phyloP scores from a whole-genome alignment of 2,888 invertebrate genomes.

The Plagodis dolabraria region DNA sequence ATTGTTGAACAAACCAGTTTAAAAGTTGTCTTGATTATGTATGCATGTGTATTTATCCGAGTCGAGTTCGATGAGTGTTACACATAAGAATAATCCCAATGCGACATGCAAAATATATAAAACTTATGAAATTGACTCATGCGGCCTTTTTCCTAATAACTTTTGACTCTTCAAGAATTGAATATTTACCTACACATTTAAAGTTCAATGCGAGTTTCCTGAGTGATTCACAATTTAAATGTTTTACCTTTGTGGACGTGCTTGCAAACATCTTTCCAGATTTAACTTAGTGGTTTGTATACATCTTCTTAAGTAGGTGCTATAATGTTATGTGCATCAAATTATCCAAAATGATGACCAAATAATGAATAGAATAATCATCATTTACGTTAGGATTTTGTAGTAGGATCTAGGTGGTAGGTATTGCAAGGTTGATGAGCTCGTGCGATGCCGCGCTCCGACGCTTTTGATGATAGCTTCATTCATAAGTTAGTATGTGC shows the following conservation, averaged over 20 bases:
- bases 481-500: conserved; percentile 23
- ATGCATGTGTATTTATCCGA: conserved; percentile 16
- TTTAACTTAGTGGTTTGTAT: too few relatives aligned
- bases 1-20: conserved; percentile 30
- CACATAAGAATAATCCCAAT: conserved; percentile 16
- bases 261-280: too few relatives aligned
- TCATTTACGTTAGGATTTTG: too few relatives aligned
- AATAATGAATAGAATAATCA: too few relatives aligned
- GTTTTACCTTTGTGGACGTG: too few relatives aligned
- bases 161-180: neutral
- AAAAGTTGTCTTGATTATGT: conserved; percentile 16
- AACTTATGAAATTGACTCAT: neutral
- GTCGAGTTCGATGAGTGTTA: conserved; percentile 29
- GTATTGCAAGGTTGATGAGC: neutral
- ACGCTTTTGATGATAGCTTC: conserved; percentile 16
- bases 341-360: too few relatives aligned
- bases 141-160: neutral
- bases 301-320: too few relatives aligned
- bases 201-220: too few relatives aligned
- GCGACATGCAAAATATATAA: too few relatives aligned
- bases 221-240: too few relatives aligned
- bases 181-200: too few relatives aligned
- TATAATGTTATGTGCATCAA: too few relatives aligned
- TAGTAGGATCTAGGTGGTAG: neutral
- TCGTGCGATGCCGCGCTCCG: conserved; percentile 6